Conservation (phyloP, 2,113 vertebrate genomes). For the Urocolius indicus region DNA sequence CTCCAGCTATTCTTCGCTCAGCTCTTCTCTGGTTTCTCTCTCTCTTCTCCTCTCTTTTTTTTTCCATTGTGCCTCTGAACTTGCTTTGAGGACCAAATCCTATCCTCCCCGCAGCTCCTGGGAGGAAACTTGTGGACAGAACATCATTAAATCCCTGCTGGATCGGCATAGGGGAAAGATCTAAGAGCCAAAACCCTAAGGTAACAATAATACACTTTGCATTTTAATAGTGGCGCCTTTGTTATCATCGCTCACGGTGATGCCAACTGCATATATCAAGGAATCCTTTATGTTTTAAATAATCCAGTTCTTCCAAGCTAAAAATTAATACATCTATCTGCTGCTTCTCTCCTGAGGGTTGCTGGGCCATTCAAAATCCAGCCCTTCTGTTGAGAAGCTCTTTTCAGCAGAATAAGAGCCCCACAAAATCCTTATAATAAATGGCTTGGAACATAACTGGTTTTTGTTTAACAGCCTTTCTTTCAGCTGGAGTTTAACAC, state of each 20-base stretch:
- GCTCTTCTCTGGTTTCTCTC: neutral
- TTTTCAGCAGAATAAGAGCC: conserved; percentile 3
- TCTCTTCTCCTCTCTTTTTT: neutral
- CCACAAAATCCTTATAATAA: neutral
- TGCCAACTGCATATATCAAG: neutral
- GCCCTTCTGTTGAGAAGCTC: neutral
- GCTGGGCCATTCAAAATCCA: conserved; percentile 1
- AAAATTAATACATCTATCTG: neutral
- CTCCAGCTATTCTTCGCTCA: neutral
- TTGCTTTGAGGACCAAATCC: conserved; percentile 36
- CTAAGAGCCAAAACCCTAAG: conserved; percentile 34
- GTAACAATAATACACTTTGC: conserved; percentile 25
- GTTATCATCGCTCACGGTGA: neutral
- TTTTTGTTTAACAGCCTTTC: neutral
- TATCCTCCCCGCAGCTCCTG: neutral
- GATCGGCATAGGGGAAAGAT: neutral
- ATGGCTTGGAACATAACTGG: neutral
- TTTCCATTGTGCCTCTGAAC: conserved; percentile 2
- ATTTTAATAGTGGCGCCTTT: conserved; percentile 36
- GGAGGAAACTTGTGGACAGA: neutral
- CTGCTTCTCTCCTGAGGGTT: neutral
- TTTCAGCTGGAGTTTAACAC: neutral
- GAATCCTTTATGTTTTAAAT: conserved; percentile 46
- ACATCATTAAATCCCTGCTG: conserved; percentile 51
- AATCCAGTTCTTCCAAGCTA: conserved; percentile 42